A percentile compares a stretch with the other conserved stretches of the same genome.
phyloP scores from a whole-genome alignment of 2,797 vertebrate genomes.

The Cyclopterus lumpus region DNA sequence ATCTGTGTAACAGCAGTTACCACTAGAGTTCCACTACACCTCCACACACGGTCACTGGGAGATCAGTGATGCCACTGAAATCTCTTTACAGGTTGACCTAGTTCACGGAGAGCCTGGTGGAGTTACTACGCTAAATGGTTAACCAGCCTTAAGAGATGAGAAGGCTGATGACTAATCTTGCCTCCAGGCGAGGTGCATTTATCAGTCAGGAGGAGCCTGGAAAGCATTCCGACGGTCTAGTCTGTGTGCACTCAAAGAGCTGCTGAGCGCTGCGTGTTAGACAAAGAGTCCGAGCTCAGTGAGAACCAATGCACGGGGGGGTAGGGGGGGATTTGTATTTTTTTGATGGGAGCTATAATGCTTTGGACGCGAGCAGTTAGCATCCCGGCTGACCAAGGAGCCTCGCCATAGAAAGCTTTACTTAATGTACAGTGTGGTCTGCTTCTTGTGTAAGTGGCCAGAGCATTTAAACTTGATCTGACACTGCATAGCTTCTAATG shows the following conservation, averaged over 20 bases:
- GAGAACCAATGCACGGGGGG: neutral
- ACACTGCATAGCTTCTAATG: conserved; percentile 57
- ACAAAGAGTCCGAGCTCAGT: conserved; percentile 24
- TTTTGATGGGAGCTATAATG: conserved; percentile 31
- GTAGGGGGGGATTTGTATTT: no score
- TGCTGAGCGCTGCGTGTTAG: conserved; percentile 10
- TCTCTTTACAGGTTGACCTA: conserved; percentile 43
- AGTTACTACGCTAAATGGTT: conserved; percentile 55
- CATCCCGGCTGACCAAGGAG: neutral
- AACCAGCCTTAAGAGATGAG: conserved; percentile 59
- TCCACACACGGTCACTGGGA: neutral
- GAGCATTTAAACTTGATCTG: conserved; percentile 54
- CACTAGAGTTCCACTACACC: neutral
- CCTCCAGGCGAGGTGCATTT: conserved; percentile 56
- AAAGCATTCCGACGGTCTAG: conserved; percentile 24
- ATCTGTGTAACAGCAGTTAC: neutral
- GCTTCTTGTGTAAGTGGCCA: conserved; percentile 33
- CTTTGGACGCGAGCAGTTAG: conserved; percentile 3
- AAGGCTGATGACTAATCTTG: conserved; percentile 52
- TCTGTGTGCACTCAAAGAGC: conserved; percentile 17
- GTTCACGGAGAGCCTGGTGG: conserved; percentile 37
- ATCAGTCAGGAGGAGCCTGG: conserved; percentile 42
- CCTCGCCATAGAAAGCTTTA: conserved; percentile 11
- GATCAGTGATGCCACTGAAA: conserved; percentile 20
- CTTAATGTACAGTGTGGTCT: conserved; percentile 46